phyloP scores from a whole-genome alignment of 2,113 vertebrate species.

The Poicephalus gulielmi region DNA sequence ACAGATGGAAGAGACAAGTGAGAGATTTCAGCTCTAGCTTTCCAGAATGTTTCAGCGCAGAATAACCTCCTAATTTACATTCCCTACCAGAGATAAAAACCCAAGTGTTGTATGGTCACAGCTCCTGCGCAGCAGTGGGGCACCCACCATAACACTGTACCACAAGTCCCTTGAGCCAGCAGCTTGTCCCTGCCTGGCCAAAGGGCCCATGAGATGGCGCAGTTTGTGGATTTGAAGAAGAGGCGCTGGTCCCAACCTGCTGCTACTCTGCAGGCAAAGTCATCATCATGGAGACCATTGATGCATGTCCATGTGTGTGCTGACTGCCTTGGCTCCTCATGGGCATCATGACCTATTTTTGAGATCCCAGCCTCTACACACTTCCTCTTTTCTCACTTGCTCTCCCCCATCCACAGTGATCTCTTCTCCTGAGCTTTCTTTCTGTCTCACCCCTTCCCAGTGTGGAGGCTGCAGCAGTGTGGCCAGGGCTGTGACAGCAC shows the following conservation, averaged over 20 bases:
- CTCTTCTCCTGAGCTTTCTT: not conserved
- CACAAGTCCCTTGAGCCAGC: not conserved
- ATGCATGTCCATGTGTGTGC: accelerated
- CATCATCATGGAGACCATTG: accelerated
- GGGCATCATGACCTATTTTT: not conserved
- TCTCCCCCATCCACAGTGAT: not conserved
- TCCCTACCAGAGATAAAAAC: not conserved
- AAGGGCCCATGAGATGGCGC: not conserved
- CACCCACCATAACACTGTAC: accelerated
- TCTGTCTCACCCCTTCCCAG: not conserved
- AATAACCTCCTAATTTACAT: not conserved
- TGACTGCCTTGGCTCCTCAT: not conserved
- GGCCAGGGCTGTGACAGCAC: not conserved
- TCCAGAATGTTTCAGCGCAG: constrained; percentile 14
- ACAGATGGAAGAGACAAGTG: constrained; percentile 35
- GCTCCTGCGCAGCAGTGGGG: not conserved
- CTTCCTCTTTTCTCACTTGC: not conserved
- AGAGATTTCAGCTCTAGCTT: constrained; percentile 11
- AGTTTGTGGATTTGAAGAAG: not conserved
- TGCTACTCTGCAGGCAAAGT: not conserved
- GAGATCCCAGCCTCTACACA: not conserved
- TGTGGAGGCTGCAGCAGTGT: not conserved
- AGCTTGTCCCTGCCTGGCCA: not conserved
- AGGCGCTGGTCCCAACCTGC: not conserved
- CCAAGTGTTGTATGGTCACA: not conserved